Evolutionary conservation across 2,113 vertebrate genomes (phyloP), one percentile per base, ranked within the genome.

Genomic region (Rhynchopsitta pachyrhyncha): DNA sequence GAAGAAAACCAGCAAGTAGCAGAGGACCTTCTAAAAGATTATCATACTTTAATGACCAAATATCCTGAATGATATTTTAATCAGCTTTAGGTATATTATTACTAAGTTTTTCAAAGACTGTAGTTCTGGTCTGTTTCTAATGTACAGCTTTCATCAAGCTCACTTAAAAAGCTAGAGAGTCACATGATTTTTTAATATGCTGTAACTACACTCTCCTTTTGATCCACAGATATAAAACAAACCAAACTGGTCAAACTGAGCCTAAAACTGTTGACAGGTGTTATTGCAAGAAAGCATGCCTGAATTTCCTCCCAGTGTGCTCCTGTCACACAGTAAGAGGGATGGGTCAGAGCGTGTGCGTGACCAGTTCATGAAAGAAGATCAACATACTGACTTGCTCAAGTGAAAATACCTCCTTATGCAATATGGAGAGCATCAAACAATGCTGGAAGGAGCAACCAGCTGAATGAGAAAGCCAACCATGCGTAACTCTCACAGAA

Each of bases 331-430:
- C 87, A 68, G n/a, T 11, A 18, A 74, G 37, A 17, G 42, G 87
- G 90, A 64, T 33, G 75, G 91, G 53, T 59, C 82, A 69, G 41
- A 60, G 63, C 0, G 28, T 69, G 91, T 90, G 93, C 75, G 89
- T 87, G 89, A 95, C 73, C 47, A 82, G 87, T 27, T 94, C 75
- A 27, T 10, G 82, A 64, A 82, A 92, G 86, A 69, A 87, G 60
- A 93, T 85, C 84, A 85, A 49, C 67, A 57, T 4, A 49, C 6
- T 4, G 78, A 28, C 87, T 93, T 91, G 84, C 94, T 68, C 70
- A 87, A 94, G 94, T 57, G 85, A 80, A 95, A 95, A 95, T 33
- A 76, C 6, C 71, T 86, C 90, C 87, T 96, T 85, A 70, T 91
- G 96, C 81, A 96, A 95, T 1, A 5, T 70, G 27, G 75, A 63